These are phyloP conservation scores for Hipparchia sbordonii DNA, from an alignment of 2,888 invertebrate genomes.

Conservation along the genomic window DNA sequence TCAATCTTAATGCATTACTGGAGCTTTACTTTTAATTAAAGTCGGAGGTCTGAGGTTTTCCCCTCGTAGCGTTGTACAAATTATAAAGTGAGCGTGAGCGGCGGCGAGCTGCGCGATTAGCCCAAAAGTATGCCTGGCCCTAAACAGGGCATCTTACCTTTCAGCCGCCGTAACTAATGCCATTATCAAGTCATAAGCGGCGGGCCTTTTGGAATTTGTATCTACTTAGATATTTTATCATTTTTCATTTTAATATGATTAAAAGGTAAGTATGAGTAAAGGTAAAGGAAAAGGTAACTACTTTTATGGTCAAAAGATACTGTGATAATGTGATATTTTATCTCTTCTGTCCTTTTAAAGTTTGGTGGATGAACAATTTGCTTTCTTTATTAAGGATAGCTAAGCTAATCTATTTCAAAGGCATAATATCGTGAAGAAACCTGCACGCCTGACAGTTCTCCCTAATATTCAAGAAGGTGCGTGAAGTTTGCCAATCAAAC, in stretches of 20 bases:
- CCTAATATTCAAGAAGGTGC: too few species aligned
- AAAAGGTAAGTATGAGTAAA: background rate
- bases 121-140: conserved; percentile 27
- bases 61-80: background rate
- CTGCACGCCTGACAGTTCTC: too few species aligned
- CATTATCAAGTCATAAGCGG: conserved; percentile 6
- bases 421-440: too few species aligned
- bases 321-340: too few species aligned
- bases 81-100: conserved; percentile 20
- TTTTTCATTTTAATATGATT: background rate
- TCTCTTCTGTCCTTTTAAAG: too few species aligned
- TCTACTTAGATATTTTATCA: background rate
- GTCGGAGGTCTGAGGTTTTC: background rate
- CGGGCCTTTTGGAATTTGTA: background rate
- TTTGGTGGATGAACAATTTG: too few species aligned
- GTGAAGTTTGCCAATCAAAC: too few species aligned
- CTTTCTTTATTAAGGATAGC: too few species aligned
- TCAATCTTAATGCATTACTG: background rate
- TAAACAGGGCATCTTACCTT: conserved; percentile 26
- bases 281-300: too few species aligned
- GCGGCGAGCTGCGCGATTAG: conserved; percentile 27
- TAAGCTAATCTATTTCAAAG: too few species aligned
- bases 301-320: too few species aligned
- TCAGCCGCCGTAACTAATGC: background rate
- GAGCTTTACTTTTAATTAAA: conserved; percentile 14